phyloP scores from a whole-genome alignment of 2,888 invertebrate species.

The Dasypolia templi region DNA sequence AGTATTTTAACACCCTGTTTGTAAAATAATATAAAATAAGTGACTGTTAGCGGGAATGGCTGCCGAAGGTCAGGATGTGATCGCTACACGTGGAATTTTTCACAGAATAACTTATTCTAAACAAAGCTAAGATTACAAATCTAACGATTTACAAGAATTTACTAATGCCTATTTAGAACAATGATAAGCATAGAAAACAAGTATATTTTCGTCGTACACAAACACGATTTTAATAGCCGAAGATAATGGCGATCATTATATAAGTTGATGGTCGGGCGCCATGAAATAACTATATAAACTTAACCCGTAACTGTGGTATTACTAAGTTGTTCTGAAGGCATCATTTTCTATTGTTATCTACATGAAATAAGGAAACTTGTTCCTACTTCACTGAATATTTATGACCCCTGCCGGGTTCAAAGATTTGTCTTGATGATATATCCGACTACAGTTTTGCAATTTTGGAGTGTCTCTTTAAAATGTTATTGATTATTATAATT shows the following conservation, averaged over 20 bases:
- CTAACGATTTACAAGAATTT: conserved; percentile 21
- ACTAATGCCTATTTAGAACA: conserved; percentile 22
- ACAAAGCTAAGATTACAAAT: conserved; percentile 30
- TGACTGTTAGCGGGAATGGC: not conserved
- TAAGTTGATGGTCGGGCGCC: conserved; percentile 6
- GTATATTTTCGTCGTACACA: conserved; percentile 1
- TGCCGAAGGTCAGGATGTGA: not conserved
- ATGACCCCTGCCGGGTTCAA: not conserved
- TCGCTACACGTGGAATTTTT: not conserved
- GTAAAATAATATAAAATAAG: not conserved
- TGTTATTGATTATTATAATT: not conserved
- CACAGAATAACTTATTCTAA: not conserved
- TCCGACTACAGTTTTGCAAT: not conserved
- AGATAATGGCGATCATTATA: conserved; percentile 23
- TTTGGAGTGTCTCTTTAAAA: not conserved
- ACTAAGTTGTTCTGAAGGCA: not conserved
- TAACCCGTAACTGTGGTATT: conserved; percentile 9
- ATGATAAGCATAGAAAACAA: conserved; percentile 28
- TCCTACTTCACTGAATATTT: conserved; percentile 1
- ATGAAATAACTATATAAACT: conserved; percentile 23
- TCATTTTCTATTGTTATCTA: conserved; percentile 18
- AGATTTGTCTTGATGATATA: conserved; percentile 8
- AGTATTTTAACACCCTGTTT: not conserved
- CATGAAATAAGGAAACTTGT: conserved; percentile 14
- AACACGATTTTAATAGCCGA: conserved; percentile 31